A percentile compares a stretch with the other conserved stretches of the same genome.
Conservation (phyloP, 1,140 invertebrate genomes). For the Lepidurus arcticus region DNA sequence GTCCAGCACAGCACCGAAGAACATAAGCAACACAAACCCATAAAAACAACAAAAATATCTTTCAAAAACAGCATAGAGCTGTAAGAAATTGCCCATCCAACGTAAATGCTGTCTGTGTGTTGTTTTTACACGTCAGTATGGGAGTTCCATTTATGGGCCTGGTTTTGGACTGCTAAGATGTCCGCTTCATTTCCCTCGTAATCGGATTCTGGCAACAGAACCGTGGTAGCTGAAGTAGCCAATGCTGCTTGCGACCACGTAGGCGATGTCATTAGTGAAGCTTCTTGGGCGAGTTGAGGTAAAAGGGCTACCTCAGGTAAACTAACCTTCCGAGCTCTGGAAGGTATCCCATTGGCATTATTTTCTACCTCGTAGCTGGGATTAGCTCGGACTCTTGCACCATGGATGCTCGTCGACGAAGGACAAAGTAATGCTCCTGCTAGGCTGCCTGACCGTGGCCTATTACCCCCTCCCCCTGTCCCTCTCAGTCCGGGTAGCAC, state of each 20-base stretch:
- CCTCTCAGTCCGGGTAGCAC: not conserved
- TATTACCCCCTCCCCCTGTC: not conserved
- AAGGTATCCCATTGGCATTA: conserved; percentile 25
- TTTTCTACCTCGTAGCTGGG: conserved; percentile 31
- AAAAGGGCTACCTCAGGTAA: conserved; percentile 36
- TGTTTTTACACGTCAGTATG: not conserved
- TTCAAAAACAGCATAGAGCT: not conserved
- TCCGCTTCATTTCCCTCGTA: not conserved
- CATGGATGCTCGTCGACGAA: conserved; percentile 25
- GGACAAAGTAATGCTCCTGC: conserved; percentile 12
- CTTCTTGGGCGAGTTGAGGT: not conserved
- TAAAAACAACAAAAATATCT: not conserved
- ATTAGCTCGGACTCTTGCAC: not conserved
- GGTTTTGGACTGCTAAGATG: not conserved
- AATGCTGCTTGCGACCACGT: not conserved
- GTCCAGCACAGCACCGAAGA: conserved; percentile 5
- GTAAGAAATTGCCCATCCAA: not conserved
- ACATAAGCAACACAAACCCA: not conserved
- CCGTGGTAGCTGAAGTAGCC: not conserved
- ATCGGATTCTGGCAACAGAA: not conserved
- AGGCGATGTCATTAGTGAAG: not conserved
- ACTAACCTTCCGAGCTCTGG: conserved; percentile 37
- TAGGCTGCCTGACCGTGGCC: conserved; percentile 39
- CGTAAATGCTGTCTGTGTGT: not conserved
- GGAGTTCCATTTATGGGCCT: not conserved